Percentiles rank a stretch among this genome's conserved stretches.
phyloP scores from a whole-genome alignment of 2,888 invertebrate species.

The Coelopa pilipes region DNA sequence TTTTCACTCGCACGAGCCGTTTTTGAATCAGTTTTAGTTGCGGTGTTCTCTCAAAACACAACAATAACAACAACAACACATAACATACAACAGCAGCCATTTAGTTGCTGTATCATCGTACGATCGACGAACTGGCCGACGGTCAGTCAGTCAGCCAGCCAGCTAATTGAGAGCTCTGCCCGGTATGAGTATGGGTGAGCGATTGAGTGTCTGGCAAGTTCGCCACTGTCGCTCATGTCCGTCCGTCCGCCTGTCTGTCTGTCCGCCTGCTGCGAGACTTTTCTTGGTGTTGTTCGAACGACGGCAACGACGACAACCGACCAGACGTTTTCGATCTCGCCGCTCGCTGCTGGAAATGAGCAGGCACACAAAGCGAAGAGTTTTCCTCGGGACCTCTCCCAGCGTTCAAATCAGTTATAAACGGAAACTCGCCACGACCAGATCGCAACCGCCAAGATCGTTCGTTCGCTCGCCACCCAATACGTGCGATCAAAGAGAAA shows the following conservation, averaged over 20 bases:
- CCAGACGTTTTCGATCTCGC: constrained; percentile 30
- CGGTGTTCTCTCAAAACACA: background rate
- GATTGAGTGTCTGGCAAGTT: background rate
- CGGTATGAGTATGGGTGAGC: too few species aligned
- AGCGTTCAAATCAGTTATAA: constrained; percentile 55
- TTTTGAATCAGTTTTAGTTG: too few species aligned
- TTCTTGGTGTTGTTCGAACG: constrained; percentile 16
- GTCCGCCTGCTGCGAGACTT: constrained; percentile 18
- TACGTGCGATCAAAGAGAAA: constrained; percentile 7
- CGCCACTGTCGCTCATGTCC: background rate
- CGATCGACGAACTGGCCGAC: constrained; percentile 5
- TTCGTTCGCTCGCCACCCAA: background rate
- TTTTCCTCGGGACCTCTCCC: constrained; percentile 56
- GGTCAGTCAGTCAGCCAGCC: background rate
- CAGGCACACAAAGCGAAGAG: constrained; percentile 40
- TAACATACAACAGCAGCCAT: background rate
- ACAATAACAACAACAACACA: background rate
- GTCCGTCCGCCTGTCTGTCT: background rate
- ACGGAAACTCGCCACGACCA: constrained; percentile 47
- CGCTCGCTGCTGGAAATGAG: constrained; percentile 18
- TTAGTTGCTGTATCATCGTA: background rate
- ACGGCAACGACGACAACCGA: too few species aligned
- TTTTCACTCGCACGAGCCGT: too few species aligned
- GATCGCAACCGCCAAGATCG: constrained; percentile 50
- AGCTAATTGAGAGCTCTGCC: too few species aligned